Conservation (phyloP, 1,140 invertebrate species). For the Gryon sp. region DNA sequence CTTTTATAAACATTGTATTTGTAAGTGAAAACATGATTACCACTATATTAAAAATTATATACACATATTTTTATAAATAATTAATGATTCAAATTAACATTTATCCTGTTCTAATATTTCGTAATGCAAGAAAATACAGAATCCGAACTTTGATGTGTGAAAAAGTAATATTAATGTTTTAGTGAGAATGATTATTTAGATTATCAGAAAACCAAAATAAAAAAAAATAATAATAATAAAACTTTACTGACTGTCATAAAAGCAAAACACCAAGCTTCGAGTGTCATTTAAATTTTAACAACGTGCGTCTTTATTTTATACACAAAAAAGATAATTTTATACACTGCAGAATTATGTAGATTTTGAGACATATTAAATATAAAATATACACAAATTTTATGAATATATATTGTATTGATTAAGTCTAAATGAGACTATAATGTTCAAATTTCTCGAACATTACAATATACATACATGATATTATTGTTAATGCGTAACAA, state of each 20-base stretch:
- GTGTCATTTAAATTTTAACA: conserved; percentile 11
- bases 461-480: conserved; percentile 39
- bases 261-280: conserved; percentile 18
- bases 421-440: conserved; percentile 9
- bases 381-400: conserved; percentile 58
- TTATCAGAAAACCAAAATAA: conserved; percentile 39
- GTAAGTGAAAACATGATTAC: too few relatives aligned
- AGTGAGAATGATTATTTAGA: conserved; percentile 38
- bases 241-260: conserved; percentile 67
- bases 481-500: conserved; percentile 65
- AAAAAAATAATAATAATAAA: too few relatives aligned
- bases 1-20: not conserved
- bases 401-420: conserved; percentile 14
- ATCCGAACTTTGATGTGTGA: conserved; percentile 6
- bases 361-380: conserved; percentile 58
- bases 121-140: conserved; percentile 5
- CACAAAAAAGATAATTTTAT: conserved; percentile 50
- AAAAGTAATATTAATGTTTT: conserved; percentile 21
- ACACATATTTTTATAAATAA: too few relatives aligned
- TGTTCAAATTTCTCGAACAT: too few relatives aligned
- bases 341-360: conserved; percentile 57
- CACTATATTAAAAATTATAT: too few relatives aligned
- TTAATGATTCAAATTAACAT: too few relatives aligned
- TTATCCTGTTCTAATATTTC: too few relatives aligned
- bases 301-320: conserved; percentile 48